Conservation (phyloP, 1,140 invertebrate genomes). For the Camponotus pennsylvanicus region DNA sequence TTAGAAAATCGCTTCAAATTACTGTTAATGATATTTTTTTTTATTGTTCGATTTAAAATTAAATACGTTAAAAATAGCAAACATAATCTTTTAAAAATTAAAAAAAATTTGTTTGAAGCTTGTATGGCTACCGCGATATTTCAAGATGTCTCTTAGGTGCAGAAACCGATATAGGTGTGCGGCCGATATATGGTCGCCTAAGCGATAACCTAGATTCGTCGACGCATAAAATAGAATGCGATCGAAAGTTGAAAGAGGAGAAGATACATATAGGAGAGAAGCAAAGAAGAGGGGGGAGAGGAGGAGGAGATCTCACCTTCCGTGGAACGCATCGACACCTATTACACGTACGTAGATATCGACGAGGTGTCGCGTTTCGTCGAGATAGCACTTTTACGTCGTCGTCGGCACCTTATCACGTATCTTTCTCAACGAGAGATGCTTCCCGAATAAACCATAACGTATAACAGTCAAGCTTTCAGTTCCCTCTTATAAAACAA, state of each 20-base stretch:
- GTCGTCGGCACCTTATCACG: constrained; percentile 25
- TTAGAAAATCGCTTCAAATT: background rate
- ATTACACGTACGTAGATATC: constrained; percentile 54
- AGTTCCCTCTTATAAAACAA: background rate
- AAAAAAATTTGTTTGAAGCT: too few species aligned
- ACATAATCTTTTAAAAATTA: background rate
- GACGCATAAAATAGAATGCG: constrained; percentile 58
- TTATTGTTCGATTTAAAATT: background rate
- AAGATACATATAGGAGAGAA: constrained; percentile 13
- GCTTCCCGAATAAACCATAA: constrained; percentile 31
- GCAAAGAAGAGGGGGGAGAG: background rate
- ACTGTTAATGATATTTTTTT: background rate
- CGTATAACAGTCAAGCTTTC: constrained; percentile 3
- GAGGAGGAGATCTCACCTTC: constrained; percentile 38
- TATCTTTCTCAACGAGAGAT: constrained; percentile 8
- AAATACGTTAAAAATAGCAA: background rate
- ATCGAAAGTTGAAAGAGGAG: constrained; percentile 62
- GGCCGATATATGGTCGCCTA: constrained; percentile 25
- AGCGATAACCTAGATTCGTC: constrained; percentile 60
- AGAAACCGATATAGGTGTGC: constrained; percentile 44
- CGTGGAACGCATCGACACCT: constrained; percentile 46
- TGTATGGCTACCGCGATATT: background rate
- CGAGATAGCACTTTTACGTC: constrained; percentile 47
- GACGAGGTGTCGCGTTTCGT: constrained; percentile 35
- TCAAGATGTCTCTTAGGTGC: constrained; percentile 3